Evolutionary conservation across 2,888 invertebrate species (phyloP).

Genomic region (Anodontia alba): DNA sequence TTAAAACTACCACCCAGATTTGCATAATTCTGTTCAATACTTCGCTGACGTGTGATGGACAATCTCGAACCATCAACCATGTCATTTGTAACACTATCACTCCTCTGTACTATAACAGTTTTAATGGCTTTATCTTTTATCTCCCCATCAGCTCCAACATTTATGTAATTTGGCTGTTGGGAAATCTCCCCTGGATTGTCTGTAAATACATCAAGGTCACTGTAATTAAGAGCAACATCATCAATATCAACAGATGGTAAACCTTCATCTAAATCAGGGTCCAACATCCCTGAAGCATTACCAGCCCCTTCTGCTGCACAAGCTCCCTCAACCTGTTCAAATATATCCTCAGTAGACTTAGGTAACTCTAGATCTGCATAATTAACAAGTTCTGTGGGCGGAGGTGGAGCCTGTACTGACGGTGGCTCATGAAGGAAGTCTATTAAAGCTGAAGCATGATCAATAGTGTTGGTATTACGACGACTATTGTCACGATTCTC

Average conservation of each 20-base stretch:
- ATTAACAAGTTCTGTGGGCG: conserved; percentile 86
- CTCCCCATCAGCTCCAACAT: conserved; percentile 67
- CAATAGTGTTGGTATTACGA: conserved; percentile 48
- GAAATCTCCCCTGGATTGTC: conserved; percentile 52
- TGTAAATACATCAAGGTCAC: conserved; percentile 73
- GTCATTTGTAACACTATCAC: conserved; percentile 17
- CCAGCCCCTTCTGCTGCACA: conserved; percentile 23
- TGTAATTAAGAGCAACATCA: conserved; percentile 57
- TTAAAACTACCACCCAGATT: conserved; percentile 58
- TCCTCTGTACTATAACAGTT: conserved; percentile 18
- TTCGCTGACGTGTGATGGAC: conserved; percentile 38
- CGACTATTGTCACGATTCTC: conserved; percentile 2
- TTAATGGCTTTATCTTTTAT: conserved; percentile 35
- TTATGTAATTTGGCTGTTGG: conserved; percentile 71
- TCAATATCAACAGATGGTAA: conserved; percentile 47
- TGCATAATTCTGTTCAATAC: conserved; percentile 66
- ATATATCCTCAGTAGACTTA: conserved; percentile 72
- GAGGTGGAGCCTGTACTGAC: conserved; percentile 44
- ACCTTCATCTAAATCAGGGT: conserved; percentile 33
- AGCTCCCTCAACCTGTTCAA: conserved; percentile 55
- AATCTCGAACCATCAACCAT: conserved; percentile 7
- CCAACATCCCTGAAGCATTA: conserved; percentile 17
- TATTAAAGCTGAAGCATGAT: conserved; percentile 72
- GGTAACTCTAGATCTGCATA: conserved; percentile 92
- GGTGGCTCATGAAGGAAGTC: conserved; percentile 72